Evolutionary conservation across 1,140 invertebrate genomes (phyloP), one percentile per base, ranked within the genome.

Genomic region (Drosophila orena): DNA sequence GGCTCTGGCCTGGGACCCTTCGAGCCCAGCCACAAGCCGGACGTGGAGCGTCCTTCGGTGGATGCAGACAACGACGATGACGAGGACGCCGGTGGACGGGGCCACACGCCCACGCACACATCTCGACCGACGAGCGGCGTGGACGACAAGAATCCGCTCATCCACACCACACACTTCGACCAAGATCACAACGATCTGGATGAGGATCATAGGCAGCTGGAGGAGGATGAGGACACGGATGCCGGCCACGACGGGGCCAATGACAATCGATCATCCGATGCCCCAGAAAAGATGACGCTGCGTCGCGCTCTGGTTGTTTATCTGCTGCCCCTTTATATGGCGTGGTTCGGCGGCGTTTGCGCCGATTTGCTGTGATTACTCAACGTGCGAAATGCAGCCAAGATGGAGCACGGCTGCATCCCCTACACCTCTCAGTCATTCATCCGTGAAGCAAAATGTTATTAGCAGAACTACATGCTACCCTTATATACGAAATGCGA

Each of bases 321-420:
- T 92, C 93, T 97, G 40, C 92, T 97, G 83, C 96, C 96, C 6
- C 95, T 97, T 37, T 95, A 96, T 68, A 95, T 97, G 85, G 95
- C 96, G 77, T 97, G 96, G 96, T 96, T 97, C 92, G 96, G 96
- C 56, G 81, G 81, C 68, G 95, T 96, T 80, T 94, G 97, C 83
- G 95, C 95, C 71, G 96, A 97, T 91, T 94, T 96, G 93, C 95
- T 96, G 94, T 97, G 96, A 96, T 95, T 91, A 81, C 53, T 64
- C 57, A 76, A 65, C 30, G 55, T 49, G 65, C 56, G 62, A 72
- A 70, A 54, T 20, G 52, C 68, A 46, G 6, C 35, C 30, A 43
- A 57, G 50, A 40, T 73, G 78, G 47, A 56, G 54, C 27, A 47
- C 40, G 44, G 43, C 66, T 53, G 24, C 73, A 42, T 27, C 34